Percentiles rank a stretch among this genome's conserved stretches.
These are phyloP conservation scores for Brachystomella parvula DNA, from an alignment of 1,140 invertebrate species.

Conservation along the genomic window DNA sequence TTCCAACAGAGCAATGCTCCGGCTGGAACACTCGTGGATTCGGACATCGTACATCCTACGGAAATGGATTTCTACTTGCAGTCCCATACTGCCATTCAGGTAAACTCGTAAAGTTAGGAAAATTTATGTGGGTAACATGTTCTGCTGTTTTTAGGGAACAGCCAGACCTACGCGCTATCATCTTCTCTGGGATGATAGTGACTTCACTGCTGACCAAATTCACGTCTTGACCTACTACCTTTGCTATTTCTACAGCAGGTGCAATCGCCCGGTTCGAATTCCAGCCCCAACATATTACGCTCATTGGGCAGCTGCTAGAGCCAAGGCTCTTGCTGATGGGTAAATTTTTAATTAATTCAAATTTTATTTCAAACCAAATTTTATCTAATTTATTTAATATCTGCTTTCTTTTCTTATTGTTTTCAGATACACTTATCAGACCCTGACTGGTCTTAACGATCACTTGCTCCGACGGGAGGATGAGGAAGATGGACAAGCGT, in stretches of 20 bases:
- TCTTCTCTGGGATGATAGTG: conserved; percentile 46
- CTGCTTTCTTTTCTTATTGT: too few relatives aligned
- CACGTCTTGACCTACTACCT: conserved; percentile 46
- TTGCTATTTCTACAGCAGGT: conserved; percentile 49
- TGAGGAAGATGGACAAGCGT: too few relatives aligned
- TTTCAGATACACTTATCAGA: too few relatives aligned
- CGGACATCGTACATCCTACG: conserved; percentile 42
- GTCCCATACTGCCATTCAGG: conserved; percentile 50
- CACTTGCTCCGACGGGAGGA: too few relatives aligned
- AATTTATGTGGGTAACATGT: neutral
- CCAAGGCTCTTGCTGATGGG: neutral
- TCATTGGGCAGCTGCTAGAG: conserved; percentile 44
- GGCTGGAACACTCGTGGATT: conserved; percentile 47
- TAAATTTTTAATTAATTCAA: too few relatives aligned
- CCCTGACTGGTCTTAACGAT: too few relatives aligned
- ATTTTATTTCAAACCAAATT: too few relatives aligned
- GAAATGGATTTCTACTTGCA: conserved; percentile 47
- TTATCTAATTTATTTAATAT: too few relatives aligned
- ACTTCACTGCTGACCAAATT: conserved; percentile 44
- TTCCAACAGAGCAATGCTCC: conserved; percentile 45
- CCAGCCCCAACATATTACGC: conserved; percentile 51
- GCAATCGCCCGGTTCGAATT: conserved; percentile 47
- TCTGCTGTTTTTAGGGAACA: conserved; percentile 43
- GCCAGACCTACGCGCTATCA: conserved; percentile 52
- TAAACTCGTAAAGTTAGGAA: neutral